These are phyloP conservation scores for Diabrotica undecimpunctata DNA, from an alignment of 1,140 invertebrate species.

Conservation along the genomic window DNA sequence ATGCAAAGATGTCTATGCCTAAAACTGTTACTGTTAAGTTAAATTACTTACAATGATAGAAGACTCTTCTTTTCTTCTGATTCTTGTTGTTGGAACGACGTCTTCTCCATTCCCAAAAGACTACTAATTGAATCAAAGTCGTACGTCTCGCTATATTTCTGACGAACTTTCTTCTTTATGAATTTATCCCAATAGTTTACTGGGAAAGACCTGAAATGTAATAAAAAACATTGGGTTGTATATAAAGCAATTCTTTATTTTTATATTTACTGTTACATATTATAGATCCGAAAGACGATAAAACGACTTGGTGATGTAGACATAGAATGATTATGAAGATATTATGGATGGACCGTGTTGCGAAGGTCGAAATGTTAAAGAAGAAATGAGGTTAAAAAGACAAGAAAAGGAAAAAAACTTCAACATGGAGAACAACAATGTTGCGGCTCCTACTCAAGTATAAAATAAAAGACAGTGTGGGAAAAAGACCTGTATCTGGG, in stretches of 20 bases:
- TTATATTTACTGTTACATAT: background rate
- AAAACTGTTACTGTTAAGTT: too few relatives aligned
- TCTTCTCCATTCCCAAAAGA: constrained; percentile 92
- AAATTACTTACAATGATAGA: constrained; percentile 66
- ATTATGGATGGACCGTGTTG: too few relatives aligned
- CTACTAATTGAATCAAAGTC: constrained; percentile 96
- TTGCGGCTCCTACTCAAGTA: too few relatives aligned
- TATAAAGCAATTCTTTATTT: background rate
- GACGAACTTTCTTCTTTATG: constrained; percentile 97
- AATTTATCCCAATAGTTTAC: constrained; percentile 99
- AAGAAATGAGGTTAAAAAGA: too few relatives aligned
- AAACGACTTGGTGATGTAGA: too few relatives aligned
- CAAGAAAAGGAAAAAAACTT: too few relatives aligned
- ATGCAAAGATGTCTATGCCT: too few relatives aligned
- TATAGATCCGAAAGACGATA: background rate
- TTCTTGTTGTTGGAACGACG: constrained; percentile 77
- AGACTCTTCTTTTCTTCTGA: constrained; percentile 68
- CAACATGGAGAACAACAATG: too few relatives aligned
- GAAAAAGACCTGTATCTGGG: too few relatives aligned
- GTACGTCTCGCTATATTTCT: constrained; percentile 96
- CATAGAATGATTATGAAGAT: too few relatives aligned
- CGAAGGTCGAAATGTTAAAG: too few relatives aligned
- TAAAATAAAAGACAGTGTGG: too few relatives aligned
- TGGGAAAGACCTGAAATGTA: constrained; percentile 77
- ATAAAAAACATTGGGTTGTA: constrained; percentile 1